Evolutionary conservation across 2,888 invertebrate genomes (phyloP), one percentile per base, ranked within the genome.

Genomic region (Philhelius pedissequus): DNA sequence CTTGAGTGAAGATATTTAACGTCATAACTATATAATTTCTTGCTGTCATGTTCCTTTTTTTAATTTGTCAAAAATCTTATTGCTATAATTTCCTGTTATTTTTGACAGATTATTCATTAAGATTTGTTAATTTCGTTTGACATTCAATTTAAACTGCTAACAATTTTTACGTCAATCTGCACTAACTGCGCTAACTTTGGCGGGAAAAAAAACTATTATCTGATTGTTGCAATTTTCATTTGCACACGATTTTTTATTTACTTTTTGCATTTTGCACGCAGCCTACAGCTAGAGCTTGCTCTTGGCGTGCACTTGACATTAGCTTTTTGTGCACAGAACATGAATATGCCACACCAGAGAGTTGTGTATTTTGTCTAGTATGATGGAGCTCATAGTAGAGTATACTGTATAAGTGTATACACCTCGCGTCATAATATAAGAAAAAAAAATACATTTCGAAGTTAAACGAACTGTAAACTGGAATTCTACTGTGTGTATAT

Each of bases 301-400:
- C 75, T 80, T 20, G 84, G 75, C 80, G 70, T 84, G 84, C 84
- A 80, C 84, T 84, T 84, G 84, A 84, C 84, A 84, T 84, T 84
- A 80, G 80, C 58, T 68, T 76, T 84, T 45, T 84, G 75, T 54
- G 75, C 71, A 71, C 60, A 64, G 62, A 84, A 71, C 69, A 76
- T 62, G 54, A 60, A 62, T 58, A 60, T 40, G 15, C 60, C 22
- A 68, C 35, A 77, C 27, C 25, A 43, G 25, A 20, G 52, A 64
- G 25, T 43, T 62, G 45, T 4, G 9, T 32, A 18, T 62, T 43
- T 62, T 5, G 48, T 22, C 25, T 35, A n/a, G n/a, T 58, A 11
- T 6, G 22, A 18, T 40, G 40, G 38, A 62, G 64, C 27, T 43
- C 32, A 25, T n/a, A 15, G 35, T 25, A 11, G 13, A 48, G 48